Evolutionary conservation across 2,797 vertebrate species (phyloP).

Genomic region (Manis javanica): DNA sequence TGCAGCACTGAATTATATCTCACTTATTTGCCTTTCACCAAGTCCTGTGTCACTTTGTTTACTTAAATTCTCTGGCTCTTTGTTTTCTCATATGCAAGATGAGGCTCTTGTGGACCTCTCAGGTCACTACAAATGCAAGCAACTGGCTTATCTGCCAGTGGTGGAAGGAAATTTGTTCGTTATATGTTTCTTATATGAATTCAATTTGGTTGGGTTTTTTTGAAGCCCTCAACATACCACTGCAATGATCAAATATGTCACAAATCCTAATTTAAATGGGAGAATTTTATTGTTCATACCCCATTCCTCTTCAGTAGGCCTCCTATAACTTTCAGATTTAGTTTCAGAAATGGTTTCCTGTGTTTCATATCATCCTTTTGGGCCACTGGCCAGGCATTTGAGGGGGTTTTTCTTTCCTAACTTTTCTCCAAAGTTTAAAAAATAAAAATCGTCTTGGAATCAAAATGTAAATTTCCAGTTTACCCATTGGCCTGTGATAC

Average conservation of each 20-base stretch:
- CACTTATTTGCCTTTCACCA: background rate
- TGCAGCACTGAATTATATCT: background rate
- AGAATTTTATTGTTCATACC: background rate
- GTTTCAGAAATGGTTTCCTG: background rate
- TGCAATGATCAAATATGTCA: background rate
- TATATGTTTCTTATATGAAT: background rate
- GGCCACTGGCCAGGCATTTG: background rate
- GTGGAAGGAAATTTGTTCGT: background rate
- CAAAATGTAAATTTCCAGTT: constrained; percentile 69
- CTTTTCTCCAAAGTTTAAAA: constrained; percentile 16
- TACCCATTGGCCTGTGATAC: constrained; percentile 12
- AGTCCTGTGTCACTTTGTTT: background rate
- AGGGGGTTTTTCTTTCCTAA: constrained; percentile 44
- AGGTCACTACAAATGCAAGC: background rate
- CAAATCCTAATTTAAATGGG: background rate
- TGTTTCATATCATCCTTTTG: background rate
- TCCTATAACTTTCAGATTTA: background rate
- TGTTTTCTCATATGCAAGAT: background rate
- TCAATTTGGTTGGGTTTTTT: background rate
- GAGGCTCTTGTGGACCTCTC: background rate
- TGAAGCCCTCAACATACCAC: background rate
- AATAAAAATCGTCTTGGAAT: constrained; percentile 49
- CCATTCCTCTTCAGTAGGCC: background rate
- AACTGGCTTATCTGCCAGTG: background rate
- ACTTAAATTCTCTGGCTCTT: background rate